phyloP scores from a whole-genome alignment of 2,113 vertebrate species.

The Eidolon helvum region DNA sequence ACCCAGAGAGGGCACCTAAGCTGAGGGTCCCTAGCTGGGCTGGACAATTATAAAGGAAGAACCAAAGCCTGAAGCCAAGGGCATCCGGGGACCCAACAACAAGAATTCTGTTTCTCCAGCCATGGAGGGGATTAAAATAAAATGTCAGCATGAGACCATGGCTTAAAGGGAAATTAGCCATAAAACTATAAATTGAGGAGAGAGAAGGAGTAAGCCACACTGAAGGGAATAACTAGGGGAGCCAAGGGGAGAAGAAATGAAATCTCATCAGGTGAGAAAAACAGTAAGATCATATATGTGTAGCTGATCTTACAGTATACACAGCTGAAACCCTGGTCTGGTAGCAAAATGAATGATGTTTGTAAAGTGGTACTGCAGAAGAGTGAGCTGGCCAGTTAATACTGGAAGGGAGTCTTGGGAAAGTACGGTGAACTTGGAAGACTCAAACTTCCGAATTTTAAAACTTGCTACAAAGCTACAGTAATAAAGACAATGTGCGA shows the following conservation, averaged over 20 bases:
- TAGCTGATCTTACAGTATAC: background rate
- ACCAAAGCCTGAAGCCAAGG: background rate
- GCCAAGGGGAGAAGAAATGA: background rate
- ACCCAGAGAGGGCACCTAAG: background rate
- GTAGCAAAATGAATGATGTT: background rate
- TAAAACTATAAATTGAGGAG: background rate
- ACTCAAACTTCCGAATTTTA: background rate
- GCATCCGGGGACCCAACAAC: background rate
- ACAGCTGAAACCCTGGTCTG: background rate
- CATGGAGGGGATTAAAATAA: background rate
- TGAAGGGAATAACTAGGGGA: background rate
- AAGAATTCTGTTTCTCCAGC: background rate
- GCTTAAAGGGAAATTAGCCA: background rate
- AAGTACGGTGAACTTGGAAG: background rate
- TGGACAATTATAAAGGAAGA: background rate
- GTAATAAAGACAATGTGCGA: background rate
- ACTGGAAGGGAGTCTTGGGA: background rate
- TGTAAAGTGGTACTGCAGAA: background rate
- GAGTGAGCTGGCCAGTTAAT: background rate
- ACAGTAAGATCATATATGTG: background rate
- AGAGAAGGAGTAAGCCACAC: background rate
- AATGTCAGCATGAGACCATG: background rate
- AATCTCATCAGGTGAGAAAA: background rate
- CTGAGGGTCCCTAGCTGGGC: background rate
- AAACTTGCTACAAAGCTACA: background rate